A percentile compares a stretch with the other conserved stretches of the same genome.
phyloP scores from a whole-genome alignment of 2,797 vertebrate species.

The Parambassis ranga region DNA sequence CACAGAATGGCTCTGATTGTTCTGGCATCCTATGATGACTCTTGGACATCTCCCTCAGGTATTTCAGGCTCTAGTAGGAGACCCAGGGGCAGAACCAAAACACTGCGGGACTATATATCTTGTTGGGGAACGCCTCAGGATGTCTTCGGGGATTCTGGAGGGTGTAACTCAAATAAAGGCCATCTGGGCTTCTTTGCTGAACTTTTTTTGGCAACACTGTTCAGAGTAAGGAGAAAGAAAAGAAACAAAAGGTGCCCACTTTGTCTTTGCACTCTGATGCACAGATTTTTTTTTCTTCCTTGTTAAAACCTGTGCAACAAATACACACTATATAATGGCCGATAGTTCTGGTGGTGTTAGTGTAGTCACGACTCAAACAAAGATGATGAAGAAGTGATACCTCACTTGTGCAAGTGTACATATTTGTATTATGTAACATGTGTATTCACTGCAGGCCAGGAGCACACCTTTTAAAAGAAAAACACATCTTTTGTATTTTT shows the following conservation, averaged over 20 bases:
- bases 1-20: constrained; percentile 8
- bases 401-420: no score
- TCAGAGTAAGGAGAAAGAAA: neutral
- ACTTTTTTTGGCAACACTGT: neutral
- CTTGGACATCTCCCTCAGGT: constrained; percentile 3
- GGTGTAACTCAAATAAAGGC: constrained; percentile 13
- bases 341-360: no score
- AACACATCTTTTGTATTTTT: no score
- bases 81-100: constrained; percentile 5
- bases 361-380: no score
- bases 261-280: neutral
- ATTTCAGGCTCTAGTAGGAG: neutral
- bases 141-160: constrained; percentile 4
- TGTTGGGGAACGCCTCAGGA: constrained; percentile 2
- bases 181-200: neutral
- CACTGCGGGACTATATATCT: constrained; percentile 17
- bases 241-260: no score
- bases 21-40: constrained; percentile 1
- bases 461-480: no score
- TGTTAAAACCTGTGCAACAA: neutral
- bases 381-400: no score
- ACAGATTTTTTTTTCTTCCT: neutral
- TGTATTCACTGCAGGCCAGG: no score
- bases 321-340: no score
- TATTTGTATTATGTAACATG: no score